These are phyloP conservation scores for Cabera pusaria DNA, from an alignment of 2,888 invertebrate genomes.

Conservation along the genomic window DNA sequence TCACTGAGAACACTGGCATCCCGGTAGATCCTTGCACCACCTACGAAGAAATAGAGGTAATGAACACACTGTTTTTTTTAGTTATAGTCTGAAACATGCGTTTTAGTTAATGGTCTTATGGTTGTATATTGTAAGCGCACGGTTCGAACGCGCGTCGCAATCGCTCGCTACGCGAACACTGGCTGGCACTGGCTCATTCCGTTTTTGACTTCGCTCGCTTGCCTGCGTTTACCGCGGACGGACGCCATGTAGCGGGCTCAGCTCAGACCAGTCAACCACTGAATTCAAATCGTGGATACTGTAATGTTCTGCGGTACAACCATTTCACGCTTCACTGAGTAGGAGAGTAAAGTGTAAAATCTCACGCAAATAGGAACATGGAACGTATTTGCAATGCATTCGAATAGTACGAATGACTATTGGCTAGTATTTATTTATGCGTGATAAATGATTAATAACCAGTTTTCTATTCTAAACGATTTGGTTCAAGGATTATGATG, in stretches of 20 bases:
- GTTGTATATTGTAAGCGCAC: slow-evolving; percentile 23
- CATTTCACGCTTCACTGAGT: slow-evolving; percentile 64
- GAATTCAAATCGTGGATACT: slow-evolving; percentile 56
- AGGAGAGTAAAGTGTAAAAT: slow-evolving; percentile 67
- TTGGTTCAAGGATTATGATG: no score
- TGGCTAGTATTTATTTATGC: no score
- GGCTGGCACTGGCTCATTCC: slow-evolving; percentile 34
- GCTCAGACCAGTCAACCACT: slow-evolving; percentile 41
- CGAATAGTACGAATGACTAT: slow-evolving; percentile 27
- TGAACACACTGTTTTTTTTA: slow-evolving; percentile 61
- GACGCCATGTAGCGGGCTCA: slow-evolving; percentile 13
- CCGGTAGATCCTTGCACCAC: slow-evolving; percentile 62
- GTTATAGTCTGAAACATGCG: no score
- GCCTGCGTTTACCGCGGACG: slow-evolving; percentile 15
- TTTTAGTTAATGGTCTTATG: no score
- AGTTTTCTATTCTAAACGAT: no score
- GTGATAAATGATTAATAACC: no score
- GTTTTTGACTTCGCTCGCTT: slow-evolving; percentile 18
- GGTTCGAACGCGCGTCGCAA: slow-evolving; percentile 40
- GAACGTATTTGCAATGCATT: slow-evolving; percentile 35
- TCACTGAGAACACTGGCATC: slow-evolving; percentile 77
- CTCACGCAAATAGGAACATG: slow-evolving; percentile 59
- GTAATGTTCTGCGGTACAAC: no score
- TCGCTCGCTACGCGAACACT: slow-evolving; percentile 63
- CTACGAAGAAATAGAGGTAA: slow-evolving; percentile 70